phyloP scores from a whole-genome alignment of 2,797 vertebrate species.

The Selene dorsalis region DNA sequence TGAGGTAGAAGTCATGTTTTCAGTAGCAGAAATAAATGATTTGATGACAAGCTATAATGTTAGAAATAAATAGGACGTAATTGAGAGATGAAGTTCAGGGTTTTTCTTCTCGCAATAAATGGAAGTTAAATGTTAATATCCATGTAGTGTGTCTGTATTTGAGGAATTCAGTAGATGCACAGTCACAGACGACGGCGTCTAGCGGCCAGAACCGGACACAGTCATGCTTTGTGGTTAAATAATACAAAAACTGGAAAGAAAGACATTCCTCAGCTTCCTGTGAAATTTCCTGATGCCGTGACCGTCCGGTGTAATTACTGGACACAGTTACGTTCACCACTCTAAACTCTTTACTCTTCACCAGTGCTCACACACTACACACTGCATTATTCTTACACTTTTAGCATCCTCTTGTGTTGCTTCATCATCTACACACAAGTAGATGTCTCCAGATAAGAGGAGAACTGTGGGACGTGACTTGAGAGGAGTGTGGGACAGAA shows the following conservation, averaged over 20 bases:
- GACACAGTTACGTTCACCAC: not conserved
- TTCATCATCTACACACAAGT: not conserved
- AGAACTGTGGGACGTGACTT: not conserved
- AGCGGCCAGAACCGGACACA: not conserved
- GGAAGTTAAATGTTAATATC: not conserved
- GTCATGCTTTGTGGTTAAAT: not conserved
- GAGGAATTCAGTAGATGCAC: no score
- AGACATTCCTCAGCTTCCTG: constrained; percentile 6
- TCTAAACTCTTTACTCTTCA: not conserved
- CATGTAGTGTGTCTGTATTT: not conserved
- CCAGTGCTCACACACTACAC: not conserved
- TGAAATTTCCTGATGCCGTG: not conserved
- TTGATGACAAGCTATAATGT: no score
- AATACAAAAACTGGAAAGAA: no score
- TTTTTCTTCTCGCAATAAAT: not conserved
- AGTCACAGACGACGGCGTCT: no score
- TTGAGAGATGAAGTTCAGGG: no score
- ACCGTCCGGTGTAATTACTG: no score
- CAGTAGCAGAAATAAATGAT: no score
- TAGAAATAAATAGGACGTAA: no score
- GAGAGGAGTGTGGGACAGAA: no score
- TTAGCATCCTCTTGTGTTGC: not conserved
- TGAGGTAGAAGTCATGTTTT: no score
- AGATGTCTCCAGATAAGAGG: not conserved
- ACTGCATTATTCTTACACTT: not conserved